Evolutionary conservation across 2,888 invertebrate genomes (phyloP), one percentile per base, ranked within the genome.

Genomic region (Carcina quercana): DNA sequence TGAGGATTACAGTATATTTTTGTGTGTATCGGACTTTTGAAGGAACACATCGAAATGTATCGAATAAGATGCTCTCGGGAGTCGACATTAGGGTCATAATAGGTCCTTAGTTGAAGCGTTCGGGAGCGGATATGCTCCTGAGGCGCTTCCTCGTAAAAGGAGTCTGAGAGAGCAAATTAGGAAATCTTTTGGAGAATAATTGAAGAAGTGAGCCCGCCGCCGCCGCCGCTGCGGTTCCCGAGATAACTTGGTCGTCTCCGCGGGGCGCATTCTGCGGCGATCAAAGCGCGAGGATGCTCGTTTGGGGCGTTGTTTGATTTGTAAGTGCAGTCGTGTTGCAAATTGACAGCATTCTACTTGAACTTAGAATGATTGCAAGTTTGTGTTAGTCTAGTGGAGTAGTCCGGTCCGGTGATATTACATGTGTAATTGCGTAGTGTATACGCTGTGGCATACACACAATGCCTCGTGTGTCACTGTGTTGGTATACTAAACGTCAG

Each of bases 101-200:
- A 47, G 60, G 60, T 59, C 52, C 52, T 61, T 53, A 52, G 53
- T 48, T 53, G 47, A 46, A 56, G 54, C 48, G 43, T 43, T 38
- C 41, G 50, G 48, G 43, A 54, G 59, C 61, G 53, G 62, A 59
- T 69, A 62, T 66, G 65, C 56, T 62, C 59, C 50, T 54, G 59
- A 50, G 63, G 59, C 59, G 58, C 47, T 56, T 50, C 50, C 54
- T 57, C 60, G 62, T 58, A 61, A 62, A 60, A 57, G 59, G 58
- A 62, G 58, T 53, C 59, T 43, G 59, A 53, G 63, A 50, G 71
- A 69, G 74, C 73, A 82, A 82, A 83, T 82, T 82, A 83, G 71
- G 78, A 78, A 82, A 83, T 82, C 82, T 82, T 78, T 75, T 68
- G 66, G 70, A 64, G 82, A 79, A 80, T 82, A 74, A 80, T 79